These are phyloP conservation scores for Apamea anceps DNA, from an alignment of 2,888 invertebrate genomes.

Conservation along the genomic window DNA sequence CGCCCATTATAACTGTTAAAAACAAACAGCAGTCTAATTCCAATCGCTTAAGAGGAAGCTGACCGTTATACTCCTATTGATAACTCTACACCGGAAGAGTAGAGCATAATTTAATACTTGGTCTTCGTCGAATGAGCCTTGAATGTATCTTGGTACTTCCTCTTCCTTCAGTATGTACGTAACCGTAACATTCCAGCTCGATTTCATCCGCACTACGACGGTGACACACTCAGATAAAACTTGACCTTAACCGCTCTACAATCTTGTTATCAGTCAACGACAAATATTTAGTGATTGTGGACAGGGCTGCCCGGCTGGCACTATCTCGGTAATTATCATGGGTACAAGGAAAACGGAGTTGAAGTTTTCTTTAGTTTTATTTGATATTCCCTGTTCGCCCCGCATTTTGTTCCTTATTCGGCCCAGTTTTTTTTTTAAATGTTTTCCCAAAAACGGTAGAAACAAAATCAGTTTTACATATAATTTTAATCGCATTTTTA, in stretches of 20 bases:
- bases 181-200: constrained; percentile 40
- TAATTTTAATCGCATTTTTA: background rate
- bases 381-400: background rate
- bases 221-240: constrained; percentile 74
- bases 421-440: background rate
- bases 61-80: constrained; percentile 53
- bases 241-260: constrained; percentile 81
- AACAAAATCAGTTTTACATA: background rate
- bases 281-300: constrained; percentile 67
- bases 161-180: constrained; percentile 57
- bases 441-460: background rate
- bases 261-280: constrained; percentile 76
- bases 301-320: constrained; percentile 60
- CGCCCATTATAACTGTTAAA: constrained; percentile 46
- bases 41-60: constrained; percentile 52
- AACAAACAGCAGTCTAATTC: constrained; percentile 41
- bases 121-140: constrained; percentile 58
- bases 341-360: background rate
- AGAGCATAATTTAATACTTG: constrained; percentile 60
- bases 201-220: constrained; percentile 46
- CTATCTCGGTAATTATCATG: constrained; percentile 12
- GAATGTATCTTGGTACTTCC: constrained; percentile 63
- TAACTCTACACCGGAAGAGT: constrained; percentile 58
- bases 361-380: background rate
- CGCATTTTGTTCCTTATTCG: background rate